These are phyloP conservation scores for Meiosimyza decipiens DNA, from an alignment of 2,888 invertebrate species.

Conservation along the genomic window DNA sequence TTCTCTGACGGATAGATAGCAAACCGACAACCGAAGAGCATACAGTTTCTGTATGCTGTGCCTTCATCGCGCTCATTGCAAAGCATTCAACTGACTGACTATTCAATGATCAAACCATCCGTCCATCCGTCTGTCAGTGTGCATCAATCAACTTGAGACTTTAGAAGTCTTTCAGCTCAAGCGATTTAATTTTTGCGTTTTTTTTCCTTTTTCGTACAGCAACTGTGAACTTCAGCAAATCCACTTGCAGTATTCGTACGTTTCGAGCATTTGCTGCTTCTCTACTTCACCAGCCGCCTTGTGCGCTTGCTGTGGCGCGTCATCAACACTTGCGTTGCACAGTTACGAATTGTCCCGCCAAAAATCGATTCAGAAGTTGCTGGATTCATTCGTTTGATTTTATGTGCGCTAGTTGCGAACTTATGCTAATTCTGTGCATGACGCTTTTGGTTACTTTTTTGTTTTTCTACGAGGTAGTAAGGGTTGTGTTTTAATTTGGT, in stretches of 20 bases:
- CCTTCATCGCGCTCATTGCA: not conserved
- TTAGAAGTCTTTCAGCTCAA: slow-evolving; percentile 2
- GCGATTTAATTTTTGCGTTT: slow-evolving; percentile 15
- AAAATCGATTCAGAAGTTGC: slow-evolving; percentile 3
- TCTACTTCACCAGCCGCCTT: not conserved
- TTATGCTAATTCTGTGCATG: not conserved
- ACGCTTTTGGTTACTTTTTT: not conserved
- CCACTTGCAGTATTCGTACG: not conserved
- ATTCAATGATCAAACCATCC: not conserved
- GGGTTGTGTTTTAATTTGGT: not conserved
- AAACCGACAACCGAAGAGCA: not conserved
- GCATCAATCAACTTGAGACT: slow-evolving; percentile 32
- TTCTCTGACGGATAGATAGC: not conserved
- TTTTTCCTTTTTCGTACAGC: slow-evolving; percentile 1
- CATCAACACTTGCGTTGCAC: slow-evolving; percentile 1
- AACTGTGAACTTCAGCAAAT: slow-evolving; percentile 1
- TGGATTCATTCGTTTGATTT: not conserved
- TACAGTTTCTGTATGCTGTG: not conserved
- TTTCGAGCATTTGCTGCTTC: not conserved
- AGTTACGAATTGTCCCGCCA: slow-evolving; percentile 15
- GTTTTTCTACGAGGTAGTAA: not conserved
- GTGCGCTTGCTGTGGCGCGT: not conserved
- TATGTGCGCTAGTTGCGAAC: not conserved
- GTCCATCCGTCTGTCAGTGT: slow-evolving; percentile 9
- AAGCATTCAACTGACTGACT: not conserved